phyloP scores from a whole-genome alignment of 2,888 invertebrate species.

The Lumbricus terrestris region DNA sequence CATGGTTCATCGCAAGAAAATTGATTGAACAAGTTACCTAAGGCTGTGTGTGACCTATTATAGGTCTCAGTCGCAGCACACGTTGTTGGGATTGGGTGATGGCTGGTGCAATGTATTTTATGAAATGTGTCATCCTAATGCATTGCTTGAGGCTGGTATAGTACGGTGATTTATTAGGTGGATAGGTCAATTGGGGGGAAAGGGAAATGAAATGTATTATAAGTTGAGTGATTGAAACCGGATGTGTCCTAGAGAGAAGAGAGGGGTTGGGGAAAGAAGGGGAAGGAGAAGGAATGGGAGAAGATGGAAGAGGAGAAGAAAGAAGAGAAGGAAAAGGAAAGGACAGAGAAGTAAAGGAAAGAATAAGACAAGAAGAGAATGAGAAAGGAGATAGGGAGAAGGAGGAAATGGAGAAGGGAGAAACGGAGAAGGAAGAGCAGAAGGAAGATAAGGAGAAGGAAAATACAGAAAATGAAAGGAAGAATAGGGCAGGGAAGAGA shows the following conservation, averaged over 20 bases:
- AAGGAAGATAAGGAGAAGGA: too few relatives aligned
- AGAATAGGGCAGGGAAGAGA: too few relatives aligned
- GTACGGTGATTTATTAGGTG: neutral
- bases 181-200: neutral
- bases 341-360: too few relatives aligned
- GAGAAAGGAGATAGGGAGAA: too few relatives aligned
- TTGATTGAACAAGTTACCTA: constrained; percentile 3
- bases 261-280: too few relatives aligned
- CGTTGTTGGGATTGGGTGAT: neutral
- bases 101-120: neutral
- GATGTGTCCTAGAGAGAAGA: neutral
- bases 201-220: neutral
- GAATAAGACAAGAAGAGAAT: too few relatives aligned
- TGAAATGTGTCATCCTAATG: neutral
- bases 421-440: too few relatives aligned
- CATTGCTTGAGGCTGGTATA: neutral
- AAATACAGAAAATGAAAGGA: too few relatives aligned
- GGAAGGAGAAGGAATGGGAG: too few relatives aligned
- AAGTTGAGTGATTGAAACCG: neutral
- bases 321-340: too few relatives aligned
- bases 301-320: too few relatives aligned
- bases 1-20: neutral
- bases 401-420: too few relatives aligned
- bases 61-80: neutral
- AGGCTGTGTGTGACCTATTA: neutral